phyloP scores from a whole-genome alignment of 2,113 vertebrate species.

The Lepus europaeus region DNA sequence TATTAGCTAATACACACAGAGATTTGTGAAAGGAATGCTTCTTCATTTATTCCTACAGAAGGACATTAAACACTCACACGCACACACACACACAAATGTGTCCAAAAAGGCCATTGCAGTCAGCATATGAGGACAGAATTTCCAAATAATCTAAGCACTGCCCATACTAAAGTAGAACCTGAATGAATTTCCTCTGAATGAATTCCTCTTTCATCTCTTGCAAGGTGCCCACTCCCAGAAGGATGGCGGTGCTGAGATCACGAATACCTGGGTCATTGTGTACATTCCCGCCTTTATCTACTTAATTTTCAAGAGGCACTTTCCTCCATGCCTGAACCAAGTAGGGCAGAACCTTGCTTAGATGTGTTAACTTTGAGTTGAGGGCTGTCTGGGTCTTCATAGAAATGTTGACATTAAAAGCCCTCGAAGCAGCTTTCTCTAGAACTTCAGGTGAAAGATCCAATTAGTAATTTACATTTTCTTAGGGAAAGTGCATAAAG shows the following conservation, averaged over 20 bases:
- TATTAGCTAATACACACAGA: neutral
- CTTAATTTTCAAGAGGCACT: neutral
- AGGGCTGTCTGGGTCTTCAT: neutral
- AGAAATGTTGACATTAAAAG: neutral
- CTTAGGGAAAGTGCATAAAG: neutral
- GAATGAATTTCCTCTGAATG: neutral
- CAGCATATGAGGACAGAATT: neutral
- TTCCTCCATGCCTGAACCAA: neutral
- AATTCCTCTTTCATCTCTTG: rapidly evolving
- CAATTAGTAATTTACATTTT: neutral
- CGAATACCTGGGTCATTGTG: neutral
- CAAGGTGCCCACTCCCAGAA: neutral
- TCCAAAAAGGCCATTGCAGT: neutral
- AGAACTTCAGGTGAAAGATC: neutral
- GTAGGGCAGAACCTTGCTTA: neutral
- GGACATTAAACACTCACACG: neutral
- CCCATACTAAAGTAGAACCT: neutral
- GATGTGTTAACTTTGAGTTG: neutral
- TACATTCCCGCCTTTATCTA: neutral
- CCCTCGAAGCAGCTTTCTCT: neutral
- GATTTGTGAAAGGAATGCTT: neutral
- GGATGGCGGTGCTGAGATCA: neutral
- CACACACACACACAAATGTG: neutral
- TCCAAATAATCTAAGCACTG: neutral
- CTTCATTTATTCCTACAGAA: slow-evolving; percentile 9